phyloP scores from a whole-genome alignment of 2,797 vertebrate species.

The Cephalopachus bancanus region DNA sequence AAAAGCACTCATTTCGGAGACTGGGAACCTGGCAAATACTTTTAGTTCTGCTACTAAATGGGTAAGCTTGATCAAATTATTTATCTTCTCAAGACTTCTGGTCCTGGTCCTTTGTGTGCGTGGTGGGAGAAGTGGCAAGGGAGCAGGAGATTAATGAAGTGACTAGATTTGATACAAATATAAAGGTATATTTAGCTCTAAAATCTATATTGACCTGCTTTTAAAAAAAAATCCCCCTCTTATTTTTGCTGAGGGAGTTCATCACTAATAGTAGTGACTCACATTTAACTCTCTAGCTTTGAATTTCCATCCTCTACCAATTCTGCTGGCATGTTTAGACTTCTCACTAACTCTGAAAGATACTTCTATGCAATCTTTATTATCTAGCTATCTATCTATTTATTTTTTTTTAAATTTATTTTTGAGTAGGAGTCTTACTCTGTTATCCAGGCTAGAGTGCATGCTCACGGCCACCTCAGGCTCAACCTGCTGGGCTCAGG shows the following conservation, averaged over 20 bases:
- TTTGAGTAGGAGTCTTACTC: too few species aligned
- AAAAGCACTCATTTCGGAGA: not conserved
- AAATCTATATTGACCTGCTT: not conserved
- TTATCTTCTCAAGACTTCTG: conserved; percentile 39
- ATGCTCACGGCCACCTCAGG: too few species aligned
- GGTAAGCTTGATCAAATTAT: conserved; percentile 45
- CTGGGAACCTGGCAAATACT: not conserved
- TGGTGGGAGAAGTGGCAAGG: not conserved
- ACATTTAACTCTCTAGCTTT: conserved; percentile 56
- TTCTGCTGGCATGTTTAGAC: conserved; percentile 18
- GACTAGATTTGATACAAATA: conserved; percentile 27
- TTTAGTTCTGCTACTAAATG: conserved; percentile 47
- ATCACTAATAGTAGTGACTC: conserved; percentile 8
- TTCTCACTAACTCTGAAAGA: conserved; percentile 65
- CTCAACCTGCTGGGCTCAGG: too few species aligned
- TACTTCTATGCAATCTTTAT: not conserved
- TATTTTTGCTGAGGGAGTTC: not conserved
- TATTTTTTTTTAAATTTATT: too few species aligned
- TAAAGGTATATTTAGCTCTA: not conserved
- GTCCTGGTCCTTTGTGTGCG: not conserved
- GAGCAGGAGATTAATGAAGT: not conserved
- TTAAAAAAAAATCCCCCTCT: not conserved
- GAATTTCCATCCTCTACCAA: not conserved
- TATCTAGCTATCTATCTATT: too few species aligned
- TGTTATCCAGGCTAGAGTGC: too few species aligned